Evolutionary conservation across 2,113 vertebrate species (phyloP), one percentile per base, ranked within the genome.

Genomic region (Vimba vimba): DNA sequence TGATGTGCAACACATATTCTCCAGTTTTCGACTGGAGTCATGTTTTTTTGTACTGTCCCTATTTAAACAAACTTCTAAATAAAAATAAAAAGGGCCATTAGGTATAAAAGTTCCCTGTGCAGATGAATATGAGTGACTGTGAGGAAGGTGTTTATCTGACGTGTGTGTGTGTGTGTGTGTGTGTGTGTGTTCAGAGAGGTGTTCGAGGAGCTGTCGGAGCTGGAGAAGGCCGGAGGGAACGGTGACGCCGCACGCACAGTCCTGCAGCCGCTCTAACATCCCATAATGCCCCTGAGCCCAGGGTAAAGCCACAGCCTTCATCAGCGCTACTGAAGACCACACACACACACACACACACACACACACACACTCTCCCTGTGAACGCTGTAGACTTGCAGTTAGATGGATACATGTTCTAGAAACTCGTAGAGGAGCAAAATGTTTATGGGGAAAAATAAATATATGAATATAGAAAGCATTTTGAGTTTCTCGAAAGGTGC

Each of bases 191-290:
- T 71, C 91, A 99, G 98, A 92, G 97, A 98, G 59, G 95, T 98
- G 91, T 99, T 99, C 45, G 97, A 99, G 89, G 97, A 99, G 91
- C 93, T 98, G 87, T 94, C 96, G 21, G 98, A 99, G 93, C 95
- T 96, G 79, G 98, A 99, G 92, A 96, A 94, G 91, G 94, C 89
- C 0, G 92, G 93, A 80, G 86, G 83, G 21, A 87, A 62, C 80
- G 50, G 84, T 57, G 94, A 96, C 25, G 88, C 90, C 8, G 93
- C 89, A 13, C 91, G 95, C 59, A 95, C 91, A 5, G 93, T 96
- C 66, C 93, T 96, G 89, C 95, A 96, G 90, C 94, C 94, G 23
- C 93, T 95, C 77, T 95, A 91, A 73, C 68, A 43, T 71, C 68
- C 36, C 68, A 71, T 43, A 9, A 10, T 4, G 27, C 52, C 23